Conservation (phyloP, 2,888 invertebrate species). For the Petrolisthes cinctipes region DNA sequence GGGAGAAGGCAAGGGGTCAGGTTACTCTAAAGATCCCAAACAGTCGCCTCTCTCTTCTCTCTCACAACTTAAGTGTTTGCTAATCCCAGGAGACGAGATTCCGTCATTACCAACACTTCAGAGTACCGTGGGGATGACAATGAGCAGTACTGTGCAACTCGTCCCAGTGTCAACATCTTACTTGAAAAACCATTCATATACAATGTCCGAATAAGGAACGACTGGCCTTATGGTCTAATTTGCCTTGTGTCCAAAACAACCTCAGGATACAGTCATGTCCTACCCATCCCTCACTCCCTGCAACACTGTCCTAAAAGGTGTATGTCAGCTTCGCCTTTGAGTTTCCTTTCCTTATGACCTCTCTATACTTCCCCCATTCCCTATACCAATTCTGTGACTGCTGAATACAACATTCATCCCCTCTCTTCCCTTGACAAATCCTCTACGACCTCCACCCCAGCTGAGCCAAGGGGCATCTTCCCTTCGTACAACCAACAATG, state of each 20-base stretch:
- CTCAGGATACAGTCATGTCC: too few relatives aligned
- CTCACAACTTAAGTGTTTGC: background rate
- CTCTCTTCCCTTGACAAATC: background rate
- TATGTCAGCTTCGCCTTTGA: too few relatives aligned
- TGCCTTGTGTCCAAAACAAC: too few relatives aligned
- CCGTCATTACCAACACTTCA: background rate
- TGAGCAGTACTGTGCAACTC: background rate
- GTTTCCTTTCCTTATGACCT: background rate
- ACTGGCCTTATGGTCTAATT: too few relatives aligned
- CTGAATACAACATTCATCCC: background rate
- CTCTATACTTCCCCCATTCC: background rate
- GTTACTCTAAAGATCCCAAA: slow-evolving; percentile 11
- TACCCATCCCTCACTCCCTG: too few relatives aligned
- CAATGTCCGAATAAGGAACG: too few relatives aligned
- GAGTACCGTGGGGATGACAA: background rate
- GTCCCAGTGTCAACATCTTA: background rate
- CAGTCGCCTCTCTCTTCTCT: background rate
- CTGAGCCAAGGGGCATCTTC: background rate
- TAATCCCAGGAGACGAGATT: background rate
- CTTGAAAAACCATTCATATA: too few relatives aligned
- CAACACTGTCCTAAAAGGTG: too few relatives aligned
- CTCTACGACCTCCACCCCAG: background rate
- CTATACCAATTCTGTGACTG: background rate
- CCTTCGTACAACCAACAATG: slow-evolving; percentile 27
- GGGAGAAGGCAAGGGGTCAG: background rate